phyloP scores from a whole-genome alignment of 2,888 invertebrate species.

The Ophion ellenae region DNA sequence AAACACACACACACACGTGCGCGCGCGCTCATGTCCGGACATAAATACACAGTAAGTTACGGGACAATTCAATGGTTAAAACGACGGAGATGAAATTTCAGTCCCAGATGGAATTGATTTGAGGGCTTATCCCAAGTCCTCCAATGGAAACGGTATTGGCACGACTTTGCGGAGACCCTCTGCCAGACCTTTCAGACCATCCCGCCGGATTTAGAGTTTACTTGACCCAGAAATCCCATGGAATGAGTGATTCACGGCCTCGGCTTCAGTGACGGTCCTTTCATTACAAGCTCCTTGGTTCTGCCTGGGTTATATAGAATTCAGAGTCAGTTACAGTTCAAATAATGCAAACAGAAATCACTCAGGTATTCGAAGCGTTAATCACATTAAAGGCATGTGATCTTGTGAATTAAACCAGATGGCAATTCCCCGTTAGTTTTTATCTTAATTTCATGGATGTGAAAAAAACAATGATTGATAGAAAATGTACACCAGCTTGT shows the following conservation, averaged over 20 bases:
- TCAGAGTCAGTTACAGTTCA: no score
- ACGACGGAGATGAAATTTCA: constrained; percentile 31
- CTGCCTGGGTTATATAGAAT: no score
- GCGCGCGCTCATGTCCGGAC: neutral
- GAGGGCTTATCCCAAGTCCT: constrained; percentile 16
- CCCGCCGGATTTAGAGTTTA: neutral
- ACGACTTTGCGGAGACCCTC: constrained; percentile 8
- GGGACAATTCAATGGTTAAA: constrained; percentile 7
- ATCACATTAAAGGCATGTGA: no score
- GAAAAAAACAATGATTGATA: no score
- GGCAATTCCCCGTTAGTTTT: no score
- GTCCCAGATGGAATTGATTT: constrained; percentile 34
- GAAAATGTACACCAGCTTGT: no score
- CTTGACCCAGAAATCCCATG: neutral
- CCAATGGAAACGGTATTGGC: constrained; percentile 6
- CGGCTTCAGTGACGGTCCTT: neutral
- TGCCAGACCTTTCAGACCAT: neutral
- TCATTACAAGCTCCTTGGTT: neutral
- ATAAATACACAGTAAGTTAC: constrained; percentile 9
- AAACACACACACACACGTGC: neutral
- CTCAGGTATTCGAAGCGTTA: no score
- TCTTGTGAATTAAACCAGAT: no score
- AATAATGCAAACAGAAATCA: no score
- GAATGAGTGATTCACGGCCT: neutral
- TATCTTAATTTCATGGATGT: no score